Base-by-base conservation (phyloP, 2,797 vertebrate genomes). In the Anguilla pacifica region DNA sequence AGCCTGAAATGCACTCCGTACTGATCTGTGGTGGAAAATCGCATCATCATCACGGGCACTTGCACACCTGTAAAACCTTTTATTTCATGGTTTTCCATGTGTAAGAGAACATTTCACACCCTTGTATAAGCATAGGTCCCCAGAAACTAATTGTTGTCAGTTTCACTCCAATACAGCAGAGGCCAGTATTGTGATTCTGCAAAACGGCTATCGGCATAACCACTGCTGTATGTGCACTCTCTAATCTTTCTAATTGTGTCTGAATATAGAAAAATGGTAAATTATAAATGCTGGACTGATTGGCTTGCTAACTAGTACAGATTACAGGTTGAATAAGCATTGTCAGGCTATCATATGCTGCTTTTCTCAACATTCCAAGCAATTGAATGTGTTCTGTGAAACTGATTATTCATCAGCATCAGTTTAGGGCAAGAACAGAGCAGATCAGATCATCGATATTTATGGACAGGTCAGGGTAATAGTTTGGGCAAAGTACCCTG, bases 1-100 rank as follows among this genome's bases (percentile, higher is more conserved):
- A 99, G 88, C 98, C 98, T 0, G 98, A 97, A 84, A 92, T 88
- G 0, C 98, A 99, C 53, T 92, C 93, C 49, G 95, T 89, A 82
- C 92, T 97, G 85, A 98, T 96, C 98, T 99, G 94, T 84, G 83
- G 83, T 9, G 7, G 22, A 22, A 9, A 49, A 22, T 31, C 10
- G 17, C 19, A 49, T 3, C 22, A 81, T 64, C 53, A n/a, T n/a
- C 19, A 22, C 4, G 7, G 22, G n/a, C n/a, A 64, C 15, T 17
- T 61, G 19, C 11, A 15, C 57, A 61, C 6, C 61, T 4, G 3
- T 22, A 64, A 64, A 64, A 25, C 61, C 57, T 61, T 61, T 61
- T n/a, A n/a, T 1, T 61, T 61, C 19, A 15, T 3, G n/a, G 61
- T 25, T n/a, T 3, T n/a, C 61, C n/a, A 22, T 22, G 15, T 6